Evolutionary conservation across 2,797 vertebrate genomes (phyloP), one percentile per base, ranked within the genome.

Genomic region (Bovichtus variegatus): DNA sequence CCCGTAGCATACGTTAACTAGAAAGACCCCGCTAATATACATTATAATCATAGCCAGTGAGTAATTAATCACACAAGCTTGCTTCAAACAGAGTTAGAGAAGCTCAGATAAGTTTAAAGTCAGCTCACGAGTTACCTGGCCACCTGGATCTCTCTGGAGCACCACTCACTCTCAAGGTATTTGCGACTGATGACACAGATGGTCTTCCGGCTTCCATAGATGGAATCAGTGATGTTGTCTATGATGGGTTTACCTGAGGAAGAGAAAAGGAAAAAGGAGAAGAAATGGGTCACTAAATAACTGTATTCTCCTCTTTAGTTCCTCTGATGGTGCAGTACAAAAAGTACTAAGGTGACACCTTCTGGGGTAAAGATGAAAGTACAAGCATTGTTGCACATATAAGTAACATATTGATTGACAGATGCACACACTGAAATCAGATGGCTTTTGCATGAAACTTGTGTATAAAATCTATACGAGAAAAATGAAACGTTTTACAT

Each of bases 191-290:
- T 93, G 38, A 96, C 81, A 64, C 95, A 95, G 81, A 96, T 93
- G 58, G 95, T 96, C 90, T 95, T 96, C 43, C 94, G 91, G 87
- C 95, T 96, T 16, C 88, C 89, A 38, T 96, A 96, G 44, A 95
- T 96, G 64, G 92, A 90, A 5, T 96, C 92, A 3, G 94, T 86
- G 18, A 96, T 95, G 84, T 96, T 96, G 4, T 96, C 94, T 23
- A 95, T 85, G 80, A 96, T 95, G 49, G 91, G 57, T 53, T 76
- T 94, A 9, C 95, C 95, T 89, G 91, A 40, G 18, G 40, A 51
- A 18, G 11, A 71, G 5, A 8, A 41, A 19, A 29, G 0, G 25
- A 2, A 8, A 41, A 19, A 29, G 0, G 25, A 2, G 31, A 9
- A 49, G 13, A 2, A 8, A 40, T 13, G 3, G 2, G 23, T 6